A percentile compares a stretch with the other conserved stretches of the same genome.
Evolutionary conservation across 2,797 vertebrate genomes (phyloP).

Genomic region (Cynopterus sphinx): DNA sequence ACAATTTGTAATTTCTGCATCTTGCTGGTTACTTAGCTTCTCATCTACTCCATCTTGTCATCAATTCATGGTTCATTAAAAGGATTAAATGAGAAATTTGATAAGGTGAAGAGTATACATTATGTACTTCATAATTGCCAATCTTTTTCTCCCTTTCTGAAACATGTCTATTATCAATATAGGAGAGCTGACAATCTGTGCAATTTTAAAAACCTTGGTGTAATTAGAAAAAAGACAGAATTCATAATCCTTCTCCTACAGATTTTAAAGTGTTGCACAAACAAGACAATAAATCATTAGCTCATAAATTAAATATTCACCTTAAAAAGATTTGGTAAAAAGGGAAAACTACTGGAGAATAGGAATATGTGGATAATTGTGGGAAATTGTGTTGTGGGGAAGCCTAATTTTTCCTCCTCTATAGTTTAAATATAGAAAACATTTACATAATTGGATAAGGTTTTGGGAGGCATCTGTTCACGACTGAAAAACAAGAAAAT

Average conservation of each 20-base stretch:
- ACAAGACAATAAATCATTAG: neutral
- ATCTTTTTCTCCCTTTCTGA: neutral
- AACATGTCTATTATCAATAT: neutral
- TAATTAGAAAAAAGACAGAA: neutral
- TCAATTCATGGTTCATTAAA: neutral
- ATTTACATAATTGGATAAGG: neutral
- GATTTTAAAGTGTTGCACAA: neutral
- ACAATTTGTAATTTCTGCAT: neutral
- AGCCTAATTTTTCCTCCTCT: neutral
- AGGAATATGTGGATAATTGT: neutral
- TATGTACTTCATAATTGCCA: constrained; percentile 21
- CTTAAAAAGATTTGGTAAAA: neutral
- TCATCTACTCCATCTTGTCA: neutral
- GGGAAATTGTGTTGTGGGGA: neutral
- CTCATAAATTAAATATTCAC: neutral
- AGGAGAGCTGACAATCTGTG: neutral
- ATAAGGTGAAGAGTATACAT: neutral
- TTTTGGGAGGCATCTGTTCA: neutral
- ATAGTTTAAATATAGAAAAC: neutral
- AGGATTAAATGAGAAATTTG: constrained; percentile 9
- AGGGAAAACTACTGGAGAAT: neutral
- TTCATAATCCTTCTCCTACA: neutral
- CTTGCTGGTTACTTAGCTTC: neutral
- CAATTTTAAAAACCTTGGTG: neutral
- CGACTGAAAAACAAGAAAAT: neutral